These are phyloP conservation scores for Laodelphax striatellus DNA, from an alignment of 1,140 invertebrate species.

Conservation along the genomic window DNA sequence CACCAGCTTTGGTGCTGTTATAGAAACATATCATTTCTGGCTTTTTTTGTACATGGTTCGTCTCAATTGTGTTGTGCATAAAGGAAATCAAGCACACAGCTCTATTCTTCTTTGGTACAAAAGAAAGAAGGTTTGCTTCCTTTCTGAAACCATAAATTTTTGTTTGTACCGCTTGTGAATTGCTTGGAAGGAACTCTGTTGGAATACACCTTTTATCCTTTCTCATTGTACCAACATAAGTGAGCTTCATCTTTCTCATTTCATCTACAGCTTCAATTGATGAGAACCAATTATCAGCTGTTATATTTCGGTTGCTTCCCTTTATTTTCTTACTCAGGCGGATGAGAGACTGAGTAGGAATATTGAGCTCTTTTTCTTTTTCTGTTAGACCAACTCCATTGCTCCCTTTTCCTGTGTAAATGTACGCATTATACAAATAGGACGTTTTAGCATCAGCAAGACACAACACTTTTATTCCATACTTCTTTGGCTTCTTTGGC, in stretches of 20 bases:
- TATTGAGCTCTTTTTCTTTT: slow-evolving; percentile 14
- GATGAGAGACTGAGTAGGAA: slow-evolving; percentile 12
- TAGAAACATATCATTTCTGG: slow-evolving; percentile 26
- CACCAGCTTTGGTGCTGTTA: slow-evolving; percentile 27
- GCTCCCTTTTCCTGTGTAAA: slow-evolving; percentile 8
- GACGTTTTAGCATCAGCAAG: slow-evolving; percentile 4
- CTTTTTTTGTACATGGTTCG: slow-evolving; percentile 19
- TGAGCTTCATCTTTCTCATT: slow-evolving; percentile 20
- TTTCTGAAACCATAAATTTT: slow-evolving; percentile 20
- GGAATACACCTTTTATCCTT: slow-evolving; percentile 33
- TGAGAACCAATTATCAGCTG: slow-evolving; percentile 31
- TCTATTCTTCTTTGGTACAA: slow-evolving; percentile 26
- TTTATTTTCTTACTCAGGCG: slow-evolving; percentile 15
- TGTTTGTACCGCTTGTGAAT: background rate
- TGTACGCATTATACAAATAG: slow-evolving; percentile 9
- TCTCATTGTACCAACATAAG: slow-evolving; percentile 17
- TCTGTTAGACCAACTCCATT: slow-evolving; percentile 11
- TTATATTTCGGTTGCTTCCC: slow-evolving; percentile 23
- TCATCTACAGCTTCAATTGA: slow-evolving; percentile 24
- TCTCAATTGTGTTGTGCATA: slow-evolving; percentile 21
- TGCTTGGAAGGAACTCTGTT: slow-evolving; percentile 3
- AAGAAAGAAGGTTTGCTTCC: slow-evolving; percentile 22
- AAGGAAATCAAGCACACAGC: slow-evolving; percentile 22
- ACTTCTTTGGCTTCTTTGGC: slow-evolving; percentile 9
- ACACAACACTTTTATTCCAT: slow-evolving; percentile 11